Evolutionary conservation across 2,113 vertebrate genomes (phyloP).

Genomic region (Anarhynchus alexandrinus): DNA sequence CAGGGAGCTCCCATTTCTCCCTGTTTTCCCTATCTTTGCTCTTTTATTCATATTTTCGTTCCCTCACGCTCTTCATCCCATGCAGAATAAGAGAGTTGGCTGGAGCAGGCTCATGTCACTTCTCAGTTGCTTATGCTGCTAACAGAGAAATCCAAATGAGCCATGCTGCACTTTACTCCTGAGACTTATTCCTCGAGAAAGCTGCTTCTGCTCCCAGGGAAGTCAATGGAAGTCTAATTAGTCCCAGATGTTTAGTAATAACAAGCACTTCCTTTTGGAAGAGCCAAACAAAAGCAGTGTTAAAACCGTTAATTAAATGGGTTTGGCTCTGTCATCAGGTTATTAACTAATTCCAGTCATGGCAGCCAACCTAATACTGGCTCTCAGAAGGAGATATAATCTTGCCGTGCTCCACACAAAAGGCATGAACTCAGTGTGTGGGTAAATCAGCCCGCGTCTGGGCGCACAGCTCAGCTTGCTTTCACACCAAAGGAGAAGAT

Average conservation of each 20-base stretch:
- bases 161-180: not conserved
- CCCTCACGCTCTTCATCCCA: accelerated
- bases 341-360: conserved; percentile 3
- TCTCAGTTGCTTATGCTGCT: not conserved
- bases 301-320: conserved; percentile 15
- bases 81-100: not conserved
- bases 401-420: not conserved
- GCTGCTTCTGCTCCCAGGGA: conserved; percentile 12
- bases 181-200: conserved; percentile 10
- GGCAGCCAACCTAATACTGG: not conserved
- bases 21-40: not conserved
- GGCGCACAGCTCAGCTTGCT: not conserved
- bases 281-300: conserved; percentile 5
- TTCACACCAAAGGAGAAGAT: not conserved
- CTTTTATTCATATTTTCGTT: not conserved
- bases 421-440: not conserved
- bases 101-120: not conserved
- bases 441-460: not conserved
- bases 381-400: not conserved
- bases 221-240: conserved; percentile 29
- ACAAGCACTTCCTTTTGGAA: conserved; percentile 17
- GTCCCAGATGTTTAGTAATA: conserved; percentile 32
- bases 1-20: not conserved
- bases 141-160: not conserved
- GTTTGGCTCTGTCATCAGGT: conserved; percentile 29